These are phyloP conservation scores for Lamproptera curius DNA, from an alignment of 2,888 invertebrate species.

Conservation along the genomic window DNA sequence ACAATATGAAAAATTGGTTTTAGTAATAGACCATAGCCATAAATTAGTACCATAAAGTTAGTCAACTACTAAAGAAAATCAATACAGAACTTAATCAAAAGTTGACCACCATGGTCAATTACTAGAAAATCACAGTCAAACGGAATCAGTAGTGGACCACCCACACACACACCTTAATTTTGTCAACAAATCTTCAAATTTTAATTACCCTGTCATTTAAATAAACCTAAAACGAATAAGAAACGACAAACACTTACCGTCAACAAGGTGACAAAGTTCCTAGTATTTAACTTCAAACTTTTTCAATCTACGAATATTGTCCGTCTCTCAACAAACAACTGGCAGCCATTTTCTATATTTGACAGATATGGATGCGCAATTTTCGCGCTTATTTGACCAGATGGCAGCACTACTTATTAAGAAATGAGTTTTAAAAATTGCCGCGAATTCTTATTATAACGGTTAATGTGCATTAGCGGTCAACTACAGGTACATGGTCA, in stretches of 20 bases:
- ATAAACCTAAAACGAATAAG: slow-evolving; percentile 22
- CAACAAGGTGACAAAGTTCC: slow-evolving; percentile 27
- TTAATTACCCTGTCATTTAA: slow-evolving; percentile 20
- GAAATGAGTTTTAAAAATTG: not conserved
- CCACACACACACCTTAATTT: too few species aligned
- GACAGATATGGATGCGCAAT: not conserved
- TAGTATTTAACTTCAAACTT: slow-evolving; percentile 24
- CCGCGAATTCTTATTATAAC: not conserved
- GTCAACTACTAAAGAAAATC: slow-evolving; percentile 27
- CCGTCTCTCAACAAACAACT: slow-evolving; percentile 6
- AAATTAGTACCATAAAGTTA: slow-evolving; percentile 24
- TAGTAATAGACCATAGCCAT: slow-evolving; percentile 22
- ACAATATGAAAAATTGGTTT: slow-evolving; percentile 25
- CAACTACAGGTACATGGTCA: too few species aligned
- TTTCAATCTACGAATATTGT: not conserved
- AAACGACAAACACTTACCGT: slow-evolving; percentile 27
- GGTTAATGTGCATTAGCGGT: not conserved
- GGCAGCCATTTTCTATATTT: slow-evolving; percentile 12
- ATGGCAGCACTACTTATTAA: not conserved
- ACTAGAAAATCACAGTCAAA: slow-evolving; percentile 27
- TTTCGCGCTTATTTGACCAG: not conserved
- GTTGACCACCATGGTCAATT: slow-evolving; percentile 26
- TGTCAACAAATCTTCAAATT: too few species aligned
- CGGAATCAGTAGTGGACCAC: too few species aligned
- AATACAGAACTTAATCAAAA: slow-evolving; percentile 14